phyloP scores from a whole-genome alignment of 2,113 vertebrate species.

The Ceuthmochares aereus region DNA sequence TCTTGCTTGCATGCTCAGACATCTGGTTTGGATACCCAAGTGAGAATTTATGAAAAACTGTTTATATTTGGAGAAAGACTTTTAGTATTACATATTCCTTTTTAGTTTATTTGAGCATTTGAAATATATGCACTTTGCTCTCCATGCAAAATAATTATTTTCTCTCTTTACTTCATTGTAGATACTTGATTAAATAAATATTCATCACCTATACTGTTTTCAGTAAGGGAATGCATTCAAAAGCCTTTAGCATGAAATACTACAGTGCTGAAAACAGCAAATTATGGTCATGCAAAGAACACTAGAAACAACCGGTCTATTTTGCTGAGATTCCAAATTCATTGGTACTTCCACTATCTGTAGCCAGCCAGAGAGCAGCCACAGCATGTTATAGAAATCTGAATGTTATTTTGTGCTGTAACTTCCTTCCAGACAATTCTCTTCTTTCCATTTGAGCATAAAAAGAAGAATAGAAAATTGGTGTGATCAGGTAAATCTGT shows the following conservation, averaged over 20 bases:
- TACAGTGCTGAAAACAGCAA: neutral
- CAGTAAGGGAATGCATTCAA: neutral
- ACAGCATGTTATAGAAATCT: fast-evolving
- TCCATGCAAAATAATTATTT: neutral
- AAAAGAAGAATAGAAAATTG: neutral
- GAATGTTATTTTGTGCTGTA: neutral
- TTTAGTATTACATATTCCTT: neutral
- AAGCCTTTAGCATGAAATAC: neutral
- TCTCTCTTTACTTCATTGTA: neutral
- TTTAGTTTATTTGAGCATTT: neutral
- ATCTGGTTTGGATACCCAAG: neutral
- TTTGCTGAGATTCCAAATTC: neutral
- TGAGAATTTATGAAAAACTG: neutral
- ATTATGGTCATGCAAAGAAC: neutral
- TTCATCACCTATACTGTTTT: neutral
- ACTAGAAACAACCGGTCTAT: neutral
- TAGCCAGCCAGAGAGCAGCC: neutral
- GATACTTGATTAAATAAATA: neutral
- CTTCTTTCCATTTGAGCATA: neutral
- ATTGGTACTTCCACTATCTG: neutral
- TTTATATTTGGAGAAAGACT: neutral
- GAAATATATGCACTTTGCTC: fast-evolving
- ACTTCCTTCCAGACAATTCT: neutral
- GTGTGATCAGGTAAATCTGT: neutral
- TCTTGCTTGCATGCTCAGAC: neutral